Evolutionary conservation across 2,797 vertebrate species (phyloP), one percentile per base, ranked within the genome.

Genomic region (Thamnophis elegans): DNA sequence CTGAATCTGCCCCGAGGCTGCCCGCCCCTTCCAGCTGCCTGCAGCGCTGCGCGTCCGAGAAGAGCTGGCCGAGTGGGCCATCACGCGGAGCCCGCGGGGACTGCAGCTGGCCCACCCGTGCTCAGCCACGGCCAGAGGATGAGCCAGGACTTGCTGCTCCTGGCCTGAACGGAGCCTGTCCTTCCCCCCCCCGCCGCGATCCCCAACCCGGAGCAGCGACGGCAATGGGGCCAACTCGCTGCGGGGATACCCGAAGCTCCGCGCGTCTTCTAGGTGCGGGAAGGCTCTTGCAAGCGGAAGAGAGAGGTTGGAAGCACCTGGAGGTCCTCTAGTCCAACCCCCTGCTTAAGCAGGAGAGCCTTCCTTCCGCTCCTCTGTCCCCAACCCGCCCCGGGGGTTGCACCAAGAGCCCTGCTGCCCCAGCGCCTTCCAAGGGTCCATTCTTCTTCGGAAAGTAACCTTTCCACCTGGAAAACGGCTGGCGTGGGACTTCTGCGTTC

Each of bases 301-400:
- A 12, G 28, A 14, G 14, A 2, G 1, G 6, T 7, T 18, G 65
- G n/a, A 1, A 18, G n/a, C n/a, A 1, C n/a, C 14, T 1, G n/a
- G 65, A 68, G 13, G 65, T 32, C 65, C 26, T 68, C 65, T 32
- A 32, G 62, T 65, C 62, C 26, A 65, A 5, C 60, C 28, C 26
- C 60, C 26, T 60, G 60, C 4, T n/a, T 28, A 14, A 65, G 62
- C 28, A n/a, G 28, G 26, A 13, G 62, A 65, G 62, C 5, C 28
- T n/a, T 32, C 28, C 13, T 12, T 14, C 62, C 32, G 68, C 32
- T 73, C 68, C n/a, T 20, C 32, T 8, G 28, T 36, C 6, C 7
- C 68, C 32, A 32, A 0, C 3, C 62, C 28, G 62, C 14, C 65
- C 65, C 65, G n/a, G n/a, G 0, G 14, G n/a, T 36, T 73, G 65